These are phyloP conservation scores for Drosophila fuyamai DNA, from an alignment of 1,140 invertebrate genomes.

Conservation along the genomic window DNA sequence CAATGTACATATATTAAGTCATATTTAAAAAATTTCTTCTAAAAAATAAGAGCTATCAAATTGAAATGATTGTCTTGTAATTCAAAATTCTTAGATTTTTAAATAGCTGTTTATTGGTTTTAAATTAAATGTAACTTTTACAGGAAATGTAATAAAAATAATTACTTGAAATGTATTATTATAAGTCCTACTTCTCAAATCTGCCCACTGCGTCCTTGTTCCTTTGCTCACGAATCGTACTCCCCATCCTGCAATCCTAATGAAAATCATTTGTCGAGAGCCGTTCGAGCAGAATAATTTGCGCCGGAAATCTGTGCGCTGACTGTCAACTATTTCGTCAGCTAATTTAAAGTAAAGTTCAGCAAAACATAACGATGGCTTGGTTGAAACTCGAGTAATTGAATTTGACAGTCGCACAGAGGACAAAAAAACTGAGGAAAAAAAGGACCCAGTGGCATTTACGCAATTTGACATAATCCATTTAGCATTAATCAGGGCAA, in stretches of 20 bases:
- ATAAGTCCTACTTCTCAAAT: background rate
- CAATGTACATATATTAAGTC: no score
- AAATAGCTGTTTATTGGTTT: no score
- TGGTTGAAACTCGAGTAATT: constrained; percentile 21
- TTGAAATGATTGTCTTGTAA: no score
- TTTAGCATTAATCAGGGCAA: constrained; percentile 36
- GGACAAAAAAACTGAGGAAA: background rate
- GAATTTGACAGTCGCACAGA: constrained; percentile 33
- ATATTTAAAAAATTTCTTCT: no score
- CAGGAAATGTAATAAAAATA: background rate
- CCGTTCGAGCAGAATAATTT: constrained; percentile 62
- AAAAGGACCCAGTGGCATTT: constrained; percentile 22
- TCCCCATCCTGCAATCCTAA: constrained; percentile 15
- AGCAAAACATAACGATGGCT: constrained; percentile 1
- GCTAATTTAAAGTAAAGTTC: constrained; percentile 53
- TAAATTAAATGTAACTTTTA: no score
- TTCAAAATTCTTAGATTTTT: no score
- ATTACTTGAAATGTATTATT: background rate
- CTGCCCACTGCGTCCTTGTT: background rate
- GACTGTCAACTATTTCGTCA: constrained; percentile 3
- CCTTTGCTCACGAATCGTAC: background rate
- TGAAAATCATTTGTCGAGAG: constrained; percentile 63
- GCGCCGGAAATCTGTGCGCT: constrained; percentile 23
- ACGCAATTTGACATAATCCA: constrained; percentile 63
- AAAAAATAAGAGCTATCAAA: no score